A percentile compares a stretch with the other conserved stretches of the same genome.
Evolutionary conservation across 92 coral and sea anemone species (phyloP).

Genomic region (Epizoanthus illoricatus): DNA sequence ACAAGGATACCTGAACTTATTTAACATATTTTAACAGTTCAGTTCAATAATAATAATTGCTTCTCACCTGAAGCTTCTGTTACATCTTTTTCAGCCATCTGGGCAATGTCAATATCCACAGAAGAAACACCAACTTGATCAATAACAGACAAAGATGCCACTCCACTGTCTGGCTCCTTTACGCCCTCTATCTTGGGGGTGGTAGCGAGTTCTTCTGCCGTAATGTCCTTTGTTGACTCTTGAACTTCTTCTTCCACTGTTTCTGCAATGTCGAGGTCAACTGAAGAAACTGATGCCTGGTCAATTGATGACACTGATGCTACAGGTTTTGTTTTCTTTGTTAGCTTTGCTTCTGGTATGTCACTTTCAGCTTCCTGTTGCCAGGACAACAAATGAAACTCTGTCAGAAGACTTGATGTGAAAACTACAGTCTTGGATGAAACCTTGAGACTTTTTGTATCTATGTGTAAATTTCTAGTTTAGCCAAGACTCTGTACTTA

Average conservation of each 20-base stretch:
- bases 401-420: no score
- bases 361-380: conserved; percentile 32
- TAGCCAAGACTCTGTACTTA: no score
- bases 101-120: conserved; percentile 66
- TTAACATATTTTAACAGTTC: no score
- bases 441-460: no score
- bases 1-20: no score
- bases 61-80: conserved; percentile 19
- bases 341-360: conserved; percentile 22
- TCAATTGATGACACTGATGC: conserved; percentile 90
- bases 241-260: conserved; percentile 78
- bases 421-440: no score
- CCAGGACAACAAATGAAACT: no score
- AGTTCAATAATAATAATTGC: no score
- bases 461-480: no score
- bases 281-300: conserved; percentile 81
- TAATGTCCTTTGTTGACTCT: conserved; percentile 15
- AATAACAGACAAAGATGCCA: conserved; percentile 65
- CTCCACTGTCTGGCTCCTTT: conserved; percentile 6
- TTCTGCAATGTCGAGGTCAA: conserved; percentile 88
- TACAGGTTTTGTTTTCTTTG: conserved; percentile 41
- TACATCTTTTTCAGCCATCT: conserved; percentile 50
- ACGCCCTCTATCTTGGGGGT: conserved; percentile 39
- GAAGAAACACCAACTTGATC: conserved; percentile 75
- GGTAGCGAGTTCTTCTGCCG: conserved; percentile 21